phyloP scores from a whole-genome alignment of 1,140 invertebrate genomes.

The Caenorhabditis elegans region WBcel235 BX284606.5:4124501-4125000 shows the following conservation, averaged over 20 bases:
- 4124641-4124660: too few species aligned
- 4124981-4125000: conserved; percentile 31
- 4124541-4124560: conserved; percentile 26
- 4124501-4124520: conserved; percentile 38
- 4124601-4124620: background rate
- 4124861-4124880: background rate
- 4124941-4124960: background rate
- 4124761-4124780: conserved; percentile 29
- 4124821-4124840: conserved; percentile 30
- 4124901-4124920: conserved; percentile 8
- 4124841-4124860: conserved; percentile 21
- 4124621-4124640: background rate
- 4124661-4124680: background rate
- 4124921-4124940: background rate
- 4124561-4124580: background rate
- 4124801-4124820: conserved; percentile 26
- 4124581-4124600: background rate
- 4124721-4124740: conserved; percentile 28
- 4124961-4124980: background rate
- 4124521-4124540: conserved; percentile 35
- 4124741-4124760: conserved; percentile 30
- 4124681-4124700: background rate
- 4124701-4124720: background rate
- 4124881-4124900: background rate
- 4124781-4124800: conserved; percentile 29